A percentile compares a stretch with the other conserved stretches of the same genome.
Evolutionary conservation across 2,113 vertebrate species (phyloP).

Genomic region (Leptodactylus fuscus): DNA sequence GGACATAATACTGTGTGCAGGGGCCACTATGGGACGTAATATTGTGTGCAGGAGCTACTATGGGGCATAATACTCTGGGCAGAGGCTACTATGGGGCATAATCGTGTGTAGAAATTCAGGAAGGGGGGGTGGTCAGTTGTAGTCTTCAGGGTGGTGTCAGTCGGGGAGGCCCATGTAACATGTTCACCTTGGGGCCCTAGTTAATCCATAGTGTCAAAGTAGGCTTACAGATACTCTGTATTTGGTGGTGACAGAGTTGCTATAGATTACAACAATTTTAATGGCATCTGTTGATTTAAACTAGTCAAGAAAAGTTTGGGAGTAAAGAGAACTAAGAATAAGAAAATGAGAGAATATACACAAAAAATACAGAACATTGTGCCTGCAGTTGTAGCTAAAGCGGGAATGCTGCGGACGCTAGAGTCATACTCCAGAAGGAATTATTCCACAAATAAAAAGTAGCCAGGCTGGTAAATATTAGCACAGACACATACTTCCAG

Average conservation of each 20-base stretch:
- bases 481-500: background rate
- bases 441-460: slow-evolving; percentile 4
- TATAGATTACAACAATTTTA: background rate
- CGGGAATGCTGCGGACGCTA: background rate
- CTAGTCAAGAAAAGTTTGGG: background rate
- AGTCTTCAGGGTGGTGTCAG: too few species aligned
- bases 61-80: too few species aligned
- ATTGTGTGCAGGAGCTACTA: too few species aligned
- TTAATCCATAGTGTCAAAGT: too few species aligned
- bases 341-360: background rate
- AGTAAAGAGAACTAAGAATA: background rate
- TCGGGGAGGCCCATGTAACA: too few species aligned
- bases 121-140: too few species aligned
- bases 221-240: background rate
- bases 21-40: too few species aligned
- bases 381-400: background rate
- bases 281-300: background rate
- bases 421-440: background rate
- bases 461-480: background rate
- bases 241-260: background rate
- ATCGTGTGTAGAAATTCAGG: too few species aligned
- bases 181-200: too few species aligned
- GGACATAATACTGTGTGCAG: too few species aligned
- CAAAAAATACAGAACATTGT: background rate
- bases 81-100: too few species aligned